Base-by-base conservation (phyloP, 2,888 invertebrate species). In the Leptinotarsa haldemani region DNA sequence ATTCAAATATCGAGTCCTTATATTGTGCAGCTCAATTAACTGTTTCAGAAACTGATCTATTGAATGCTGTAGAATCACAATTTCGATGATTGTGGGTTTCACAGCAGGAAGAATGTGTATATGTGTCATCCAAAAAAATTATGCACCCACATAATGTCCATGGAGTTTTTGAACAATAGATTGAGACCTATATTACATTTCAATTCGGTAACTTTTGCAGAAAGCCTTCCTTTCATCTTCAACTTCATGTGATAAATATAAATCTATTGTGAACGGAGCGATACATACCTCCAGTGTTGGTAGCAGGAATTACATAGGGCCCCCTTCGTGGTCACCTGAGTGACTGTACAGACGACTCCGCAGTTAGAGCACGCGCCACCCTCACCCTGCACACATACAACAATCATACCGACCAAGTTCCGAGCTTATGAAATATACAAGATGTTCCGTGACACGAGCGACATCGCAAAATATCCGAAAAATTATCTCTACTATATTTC, bases 261-360 rank as follows among this genome's bases (percentile, higher is more conserved):
- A 61, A 61, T 25, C 25, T 20, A 22, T 25, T 13, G 22, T 68
- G 68, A 56, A 56, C 1, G 56, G 22, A 30, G 68, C 46, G 52
- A 78, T 87, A 89, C 89, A 89, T 92, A 94, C 94, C 94, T 94
- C 93, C 94, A 95, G 88, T 95, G 94, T 87, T 93, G 92, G 90
- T 93, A 94, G 89, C 95, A 96, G 88, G 94, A 93, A 88, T 92
- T 92, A 89, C 95, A 96, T 88, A 95, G 90, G 85, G 91, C 90
- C 86, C 94, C 94, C 88, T 93, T 93, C 82, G 93, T 90, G 81
- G 94, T 93, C 84, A 91, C 90, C 88, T 93, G 93, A 82, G 93
- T 90, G 86, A 93, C 91, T 86, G 93, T 92, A 88, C 94, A 93
- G 86, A 91, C 90, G 85, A 94, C 92, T 85, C 93, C 93, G 90